Evolutionary conservation across 2,888 invertebrate species (phyloP), one percentile per base, ranked within the genome.

Genomic region (Meiosimyza decipiens): DNA sequence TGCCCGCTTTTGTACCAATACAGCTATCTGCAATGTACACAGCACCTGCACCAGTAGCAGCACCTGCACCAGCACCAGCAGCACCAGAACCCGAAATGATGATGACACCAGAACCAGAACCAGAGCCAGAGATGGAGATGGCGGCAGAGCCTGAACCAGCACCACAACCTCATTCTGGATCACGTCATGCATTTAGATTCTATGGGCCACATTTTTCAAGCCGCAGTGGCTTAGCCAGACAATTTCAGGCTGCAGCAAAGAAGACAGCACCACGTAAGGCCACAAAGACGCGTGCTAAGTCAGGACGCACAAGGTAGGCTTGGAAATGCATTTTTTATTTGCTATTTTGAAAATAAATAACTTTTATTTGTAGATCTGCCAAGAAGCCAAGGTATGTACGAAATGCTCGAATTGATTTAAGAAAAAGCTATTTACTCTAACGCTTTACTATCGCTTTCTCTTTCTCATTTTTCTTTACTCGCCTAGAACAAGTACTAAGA

Each of bases 11-110:
- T 73, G 86, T 86, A 33, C 85, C 85, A 67, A 86, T 86, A 28
- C 86, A 86, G 74, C 72, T 86, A 18, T 84, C 85, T 1, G 86
- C 85, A 15, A 86, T 86, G 86, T 86, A 82, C 82, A 64, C 88
- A 84, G 84, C 87, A 86, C 22, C 86, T 81, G 78, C 82, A 84
- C 59, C 85, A 85, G 79, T 83, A 86, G 22, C 86, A 85, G 78
- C 79, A 7, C 76, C 81, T 62, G 77, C 75, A 55, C 16, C 76
- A 1, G 82, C 86, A 2, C 80, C 85, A 71, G 78, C 87, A 3
- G 81, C 78, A 80, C 57, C 75, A 64, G 76, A 72, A 5, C 72
- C 74, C 2, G 77, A 64, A 15, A 73, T 40, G 4, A 80, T 66
- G 4, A 65, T 68, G 28, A 51, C 73, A 63, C 6, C 22, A 22